Evolutionary conservation across 2,888 invertebrate species (phyloP), one percentile per base, ranked within the genome.

Genomic region (Agrochola macilenta): DNA sequence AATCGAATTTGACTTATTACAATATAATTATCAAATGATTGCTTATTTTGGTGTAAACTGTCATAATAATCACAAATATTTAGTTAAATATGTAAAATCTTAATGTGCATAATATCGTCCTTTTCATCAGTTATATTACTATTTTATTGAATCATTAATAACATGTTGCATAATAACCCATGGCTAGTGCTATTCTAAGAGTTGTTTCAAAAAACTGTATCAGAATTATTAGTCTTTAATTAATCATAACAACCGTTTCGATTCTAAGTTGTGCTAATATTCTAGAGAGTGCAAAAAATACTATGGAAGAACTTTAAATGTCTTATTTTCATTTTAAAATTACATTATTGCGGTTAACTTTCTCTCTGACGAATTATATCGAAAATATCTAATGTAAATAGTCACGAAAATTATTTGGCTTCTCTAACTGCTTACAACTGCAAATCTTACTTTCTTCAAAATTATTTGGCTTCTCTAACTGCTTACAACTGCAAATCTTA

Each of bases 11-110:
- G 52, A 72, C 72, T 82, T 84, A 58, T 71, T 69, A 77, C 26
- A 68, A 68, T 81, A 76, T 74, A 85, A 76, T 71, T 83, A 85
- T 74, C 35, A 68, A 76, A 80, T 58, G 86, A 87, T 86, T 87
- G 88, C 86, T 88, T 86, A 82, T 69, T 72, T 81, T 86, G 82
- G 79, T 88, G 82, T 86, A 88, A 80, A 84, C 73, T 76, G 81
- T 80, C 78, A 14, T 71, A 66, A 23, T 84, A 61, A 88, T 89
- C 88, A 88, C 89, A 85, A 83, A 58, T 79, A 26, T 72, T 77
- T 68, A 66, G 46, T 58, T 66, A 52, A 43, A 20, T 74, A 61
- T 69, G 60, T 84, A 80, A 77, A 81, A 70, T 76, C 58, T 81
- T 81, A 75, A 74, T 63, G 64, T 64, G 87, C 76, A 14, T 54